phyloP scores from a whole-genome alignment of 1,140 invertebrate genomes.

The Aethina tumida region DNA sequence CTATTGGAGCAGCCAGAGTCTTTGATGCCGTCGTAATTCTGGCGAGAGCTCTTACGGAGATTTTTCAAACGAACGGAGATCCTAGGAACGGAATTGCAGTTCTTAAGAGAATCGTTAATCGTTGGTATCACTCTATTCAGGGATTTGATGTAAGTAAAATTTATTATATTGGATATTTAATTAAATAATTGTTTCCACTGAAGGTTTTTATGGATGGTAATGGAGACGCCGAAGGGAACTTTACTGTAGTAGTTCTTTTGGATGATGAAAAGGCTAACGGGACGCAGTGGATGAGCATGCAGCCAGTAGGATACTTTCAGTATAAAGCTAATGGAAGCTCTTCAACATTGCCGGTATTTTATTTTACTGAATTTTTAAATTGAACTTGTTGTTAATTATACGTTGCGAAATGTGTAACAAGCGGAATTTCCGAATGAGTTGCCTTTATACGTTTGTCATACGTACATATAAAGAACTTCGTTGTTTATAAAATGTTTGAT shows the following conservation, averaged over 20 bases:
- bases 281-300: conserved; percentile 48
- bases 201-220: conserved; percentile 75
- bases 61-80: conserved; percentile 53
- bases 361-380: no score
- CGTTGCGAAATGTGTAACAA: no score
- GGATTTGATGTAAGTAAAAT: conserved; percentile 57
- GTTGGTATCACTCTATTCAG: conserved; percentile 65
- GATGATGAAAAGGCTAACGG: conserved; percentile 42
- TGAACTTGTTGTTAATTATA: no score
- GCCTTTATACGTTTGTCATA: no score
- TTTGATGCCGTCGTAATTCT: conserved; percentile 85
- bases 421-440: no score
- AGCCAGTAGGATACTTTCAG: conserved; percentile 63
- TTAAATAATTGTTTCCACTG: conserved; percentile 8
- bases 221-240: conserved; percentile 86
- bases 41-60: conserved; percentile 64
- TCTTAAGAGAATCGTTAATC: conserved; percentile 57
- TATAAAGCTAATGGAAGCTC: conserved; percentile 44
- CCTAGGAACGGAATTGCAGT: conserved; percentile 63
- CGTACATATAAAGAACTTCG: no score
- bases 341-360: conserved; percentile 29
- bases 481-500: no score
- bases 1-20: conserved; percentile 75
- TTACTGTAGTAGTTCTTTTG: conserved; percentile 68
- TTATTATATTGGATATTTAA: no score